Evolutionary conservation across 2,113 vertebrate genomes (phyloP).

Genomic region (Chauna torquata): DNA sequence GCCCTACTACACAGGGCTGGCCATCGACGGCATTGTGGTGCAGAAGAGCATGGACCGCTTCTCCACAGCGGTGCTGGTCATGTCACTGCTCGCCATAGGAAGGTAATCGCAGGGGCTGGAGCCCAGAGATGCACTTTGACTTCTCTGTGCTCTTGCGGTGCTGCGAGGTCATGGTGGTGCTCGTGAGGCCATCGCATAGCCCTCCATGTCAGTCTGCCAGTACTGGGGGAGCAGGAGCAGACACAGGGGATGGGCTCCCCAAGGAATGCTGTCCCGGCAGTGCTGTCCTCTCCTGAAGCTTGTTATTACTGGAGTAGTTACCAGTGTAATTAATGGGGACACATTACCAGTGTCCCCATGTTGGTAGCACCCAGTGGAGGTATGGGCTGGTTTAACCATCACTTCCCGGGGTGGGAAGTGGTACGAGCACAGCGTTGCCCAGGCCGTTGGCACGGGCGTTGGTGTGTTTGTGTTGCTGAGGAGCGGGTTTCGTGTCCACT

Average conservation of each 20-base stretch:
- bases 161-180: background rate
- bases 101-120: conserved; percentile 78
- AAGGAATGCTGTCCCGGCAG: background rate
- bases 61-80: conserved; percentile 77
- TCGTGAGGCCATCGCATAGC: rapidly evolving
- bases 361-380: background rate
- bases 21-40: conserved; percentile 90
- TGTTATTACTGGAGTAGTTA: rapidly evolving
- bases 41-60: conserved; percentile 91
- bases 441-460: background rate
- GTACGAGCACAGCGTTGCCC: background rate
- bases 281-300: rapidly evolving
- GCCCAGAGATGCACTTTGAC: background rate
- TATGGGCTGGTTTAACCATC: background rate
- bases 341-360: background rate
- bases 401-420: background rate
- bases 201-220: rapidly evolving
- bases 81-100: conserved; percentile 82
- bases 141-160: rapidly evolving
- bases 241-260: background rate
- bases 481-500: conserved; percentile 24
- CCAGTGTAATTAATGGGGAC: no score
- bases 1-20: conserved; percentile 89
- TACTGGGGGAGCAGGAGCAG: background rate
- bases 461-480: conserved; percentile 31